Conservation (phyloP, 2,888 invertebrate genomes). For the Epirrita christyi region DNA sequence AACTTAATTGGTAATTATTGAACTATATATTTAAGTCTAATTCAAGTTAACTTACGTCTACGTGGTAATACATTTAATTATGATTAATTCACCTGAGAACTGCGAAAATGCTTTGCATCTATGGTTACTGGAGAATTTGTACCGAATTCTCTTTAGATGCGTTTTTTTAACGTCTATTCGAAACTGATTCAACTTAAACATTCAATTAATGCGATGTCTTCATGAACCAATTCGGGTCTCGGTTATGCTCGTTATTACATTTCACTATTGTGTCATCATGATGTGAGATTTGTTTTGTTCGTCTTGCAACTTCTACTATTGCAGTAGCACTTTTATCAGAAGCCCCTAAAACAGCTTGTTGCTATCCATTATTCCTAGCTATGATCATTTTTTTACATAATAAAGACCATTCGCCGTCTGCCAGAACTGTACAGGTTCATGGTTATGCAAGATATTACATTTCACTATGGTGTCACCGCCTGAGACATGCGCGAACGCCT, state of each 20-base stretch:
- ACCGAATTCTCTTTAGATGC: too few species aligned
- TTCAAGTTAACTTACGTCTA: too few species aligned
- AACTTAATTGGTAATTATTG: too few species aligned
- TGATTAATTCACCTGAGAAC: too few species aligned
- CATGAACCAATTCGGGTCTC: not conserved
- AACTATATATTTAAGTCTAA: too few species aligned
- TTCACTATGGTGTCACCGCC: conserved; percentile 37
- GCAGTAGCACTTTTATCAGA: too few species aligned
- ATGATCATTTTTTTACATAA: not conserved
- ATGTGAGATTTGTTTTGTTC: conserved; percentile 39
- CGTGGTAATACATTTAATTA: too few species aligned
- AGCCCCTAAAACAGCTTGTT: too few species aligned
- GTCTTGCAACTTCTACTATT: conserved; percentile 42
- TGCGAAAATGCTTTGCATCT: too few species aligned
- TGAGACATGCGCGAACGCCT: conserved; percentile 42
- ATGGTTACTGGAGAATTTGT: too few species aligned
- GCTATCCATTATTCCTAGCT: too few species aligned
- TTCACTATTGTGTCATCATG: conserved; percentile 24
- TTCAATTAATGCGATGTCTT: not conserved
- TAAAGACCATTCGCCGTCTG: not conserved
- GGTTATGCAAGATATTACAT: not conserved
- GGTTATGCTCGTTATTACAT: not conserved
- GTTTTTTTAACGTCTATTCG: too few species aligned
- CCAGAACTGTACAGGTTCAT: not conserved
- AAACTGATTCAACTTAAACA: not conserved